Evolutionary conservation across 2,888 invertebrate species (phyloP).

Genomic region (Galeruca laticollis): DNA sequence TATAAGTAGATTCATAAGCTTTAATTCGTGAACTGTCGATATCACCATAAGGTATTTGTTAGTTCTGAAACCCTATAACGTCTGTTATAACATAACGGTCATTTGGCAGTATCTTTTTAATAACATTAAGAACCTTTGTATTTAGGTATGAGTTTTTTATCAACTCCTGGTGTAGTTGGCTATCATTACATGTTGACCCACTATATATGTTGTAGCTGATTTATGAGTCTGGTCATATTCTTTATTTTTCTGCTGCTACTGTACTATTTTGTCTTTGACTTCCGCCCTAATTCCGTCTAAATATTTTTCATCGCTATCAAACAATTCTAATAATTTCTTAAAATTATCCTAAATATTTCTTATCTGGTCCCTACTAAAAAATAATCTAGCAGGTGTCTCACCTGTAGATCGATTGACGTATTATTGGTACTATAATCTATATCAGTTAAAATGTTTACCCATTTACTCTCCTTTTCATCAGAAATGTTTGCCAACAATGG

Average conservation of each 20-base stretch:
- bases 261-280: conserved; percentile 18
- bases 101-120: conserved; percentile 27
- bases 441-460: conserved; percentile 44
- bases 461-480: conserved; percentile 29
- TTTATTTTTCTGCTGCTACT: conserved; percentile 24
- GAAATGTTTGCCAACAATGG: conserved; percentile 39
- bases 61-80: too few relatives aligned
- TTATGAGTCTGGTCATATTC: conserved; percentile 50
- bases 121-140: conserved; percentile 55
- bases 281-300: conserved; percentile 13
- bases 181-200: too few relatives aligned
- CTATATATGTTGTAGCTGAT: conserved; percentile 36
- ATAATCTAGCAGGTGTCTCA: too few relatives aligned
- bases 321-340: too few relatives aligned
- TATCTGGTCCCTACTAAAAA: too few relatives aligned
- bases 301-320: too few relatives aligned
- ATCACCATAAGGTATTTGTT: too few relatives aligned
- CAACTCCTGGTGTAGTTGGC: conserved; percentile 47
- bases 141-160: conserved; percentile 48
- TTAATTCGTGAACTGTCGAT: too few relatives aligned
- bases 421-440: conserved; percentile 49
- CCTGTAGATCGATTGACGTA: conserved; percentile 52
- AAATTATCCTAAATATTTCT: too few relatives aligned
- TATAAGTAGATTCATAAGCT: too few relatives aligned
- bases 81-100: too few relatives aligned